Evolutionary conservation across 2,888 invertebrate genomes (phyloP).

Genomic region (Pheosia tremula): DNA sequence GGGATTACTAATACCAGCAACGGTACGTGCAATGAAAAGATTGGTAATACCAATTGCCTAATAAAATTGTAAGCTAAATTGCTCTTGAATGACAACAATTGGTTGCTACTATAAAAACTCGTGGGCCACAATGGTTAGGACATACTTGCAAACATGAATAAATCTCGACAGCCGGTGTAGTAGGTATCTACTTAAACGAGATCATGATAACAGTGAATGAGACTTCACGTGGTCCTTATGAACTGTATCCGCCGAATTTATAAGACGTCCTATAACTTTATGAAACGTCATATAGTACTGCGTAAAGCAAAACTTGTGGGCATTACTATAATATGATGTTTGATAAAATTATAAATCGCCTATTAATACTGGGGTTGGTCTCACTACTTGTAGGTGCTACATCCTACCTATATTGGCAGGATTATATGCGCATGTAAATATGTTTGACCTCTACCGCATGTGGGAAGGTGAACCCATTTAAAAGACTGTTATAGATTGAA

Average conservation of each 20-base stretch:
- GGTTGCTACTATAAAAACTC: slow-evolving; percentile 14
- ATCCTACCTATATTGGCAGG: neutral
- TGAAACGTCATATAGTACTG: no score
- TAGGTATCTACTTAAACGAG: slow-evolving; percentile 5
- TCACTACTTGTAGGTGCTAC: no score
- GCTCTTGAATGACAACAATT: slow-evolving; percentile 2
- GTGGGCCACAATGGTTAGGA: slow-evolving; percentile 11
- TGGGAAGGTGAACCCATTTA: slow-evolving; percentile 31
- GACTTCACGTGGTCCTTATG: slow-evolving; percentile 34
- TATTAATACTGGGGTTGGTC: no score
- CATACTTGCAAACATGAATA: slow-evolving; percentile 21
- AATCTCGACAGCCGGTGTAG: slow-evolving; percentile 39
- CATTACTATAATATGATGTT: no score
- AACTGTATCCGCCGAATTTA: no score
- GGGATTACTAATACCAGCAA: neutral
- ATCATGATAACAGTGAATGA: slow-evolving; percentile 58
- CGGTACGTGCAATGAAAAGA: slow-evolving; percentile 2
- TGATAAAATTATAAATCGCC: no score
- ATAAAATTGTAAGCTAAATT: slow-evolving; percentile 12
- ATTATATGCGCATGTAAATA: slow-evolving; percentile 27
- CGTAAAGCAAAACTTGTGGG: no score
- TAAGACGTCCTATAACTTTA: no score
- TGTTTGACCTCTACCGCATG: slow-evolving; percentile 29
- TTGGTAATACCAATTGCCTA: slow-evolving; percentile 14
- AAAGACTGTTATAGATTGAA: slow-evolving; percentile 21